phyloP scores from a whole-genome alignment of 2,888 invertebrate genomes.

The Euspilapteryx auroguttella region DNA sequence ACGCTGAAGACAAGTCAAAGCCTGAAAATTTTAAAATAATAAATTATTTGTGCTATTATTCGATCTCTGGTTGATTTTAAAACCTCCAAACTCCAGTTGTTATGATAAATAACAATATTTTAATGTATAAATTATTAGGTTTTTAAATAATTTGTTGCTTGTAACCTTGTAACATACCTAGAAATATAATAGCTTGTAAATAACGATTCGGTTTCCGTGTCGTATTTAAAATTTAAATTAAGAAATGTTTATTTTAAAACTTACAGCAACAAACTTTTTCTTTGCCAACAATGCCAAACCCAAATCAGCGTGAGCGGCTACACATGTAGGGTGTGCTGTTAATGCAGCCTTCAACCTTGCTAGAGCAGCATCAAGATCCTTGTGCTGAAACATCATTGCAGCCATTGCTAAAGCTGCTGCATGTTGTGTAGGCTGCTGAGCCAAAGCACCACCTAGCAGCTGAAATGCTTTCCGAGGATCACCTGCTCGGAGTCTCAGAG shows the following conservation, averaged over 20 bases:
- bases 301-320: slow-evolving; percentile 40
- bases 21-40: slow-evolving; percentile 21
- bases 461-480: slow-evolving; percentile 54
- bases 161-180: too few species aligned
- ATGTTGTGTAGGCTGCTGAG: slow-evolving; percentile 44
- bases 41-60: too few species aligned
- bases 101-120: too few species aligned
- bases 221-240: too few species aligned
- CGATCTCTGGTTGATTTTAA: too few species aligned
- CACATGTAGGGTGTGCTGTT: slow-evolving; percentile 38
- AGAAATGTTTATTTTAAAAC: too few species aligned
- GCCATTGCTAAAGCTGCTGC: slow-evolving; percentile 50
- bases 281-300: slow-evolving; percentile 41
- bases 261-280: slow-evolving; percentile 44
- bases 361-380: slow-evolving; percentile 43
- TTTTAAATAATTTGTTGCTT: too few species aligned
- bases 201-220: too few species aligned
- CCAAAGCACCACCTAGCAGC: slow-evolving; percentile 53
- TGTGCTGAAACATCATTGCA: slow-evolving; percentile 57
- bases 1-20: slow-evolving; percentile 39
- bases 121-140: too few species aligned
- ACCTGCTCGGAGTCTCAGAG: slow-evolving; percentile 47
- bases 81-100: too few species aligned
- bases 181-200: too few species aligned
- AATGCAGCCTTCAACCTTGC: slow-evolving; percentile 49